Conservation (phyloP, 2,113 vertebrate genomes). For the Thamnaconus septentrionalis region DNA sequence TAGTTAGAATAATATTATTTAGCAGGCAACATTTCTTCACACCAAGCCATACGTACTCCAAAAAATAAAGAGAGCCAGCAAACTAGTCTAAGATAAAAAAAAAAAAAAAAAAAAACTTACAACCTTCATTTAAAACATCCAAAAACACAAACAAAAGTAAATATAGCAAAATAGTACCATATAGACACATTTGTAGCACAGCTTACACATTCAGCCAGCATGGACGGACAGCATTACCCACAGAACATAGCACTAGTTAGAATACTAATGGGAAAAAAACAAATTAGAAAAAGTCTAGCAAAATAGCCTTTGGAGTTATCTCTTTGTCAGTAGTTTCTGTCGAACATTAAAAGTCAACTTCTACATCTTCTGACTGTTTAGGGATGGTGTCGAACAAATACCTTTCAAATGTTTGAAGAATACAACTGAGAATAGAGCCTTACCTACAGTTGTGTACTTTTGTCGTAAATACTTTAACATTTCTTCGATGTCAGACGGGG, state of each 20-base stretch:
- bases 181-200: conserved; percentile 49
- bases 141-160: conserved; percentile 38
- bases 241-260: conserved; percentile 45
- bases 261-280: conserved; percentile 43
- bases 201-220: conserved; percentile 57
- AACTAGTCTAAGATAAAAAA: conserved; percentile 35
- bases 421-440: conserved; percentile 49
- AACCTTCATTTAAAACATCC: conserved; percentile 66
- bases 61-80: conserved; percentile 20
- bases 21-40: conserved; percentile 28
- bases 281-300: conserved; percentile 39
- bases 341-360: conserved; percentile 23
- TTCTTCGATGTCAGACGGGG: conserved; percentile 78
- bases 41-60: conserved; percentile 15
- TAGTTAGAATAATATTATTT: conserved; percentile 27
- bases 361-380: conserved; percentile 5
- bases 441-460: conserved; percentile 65
- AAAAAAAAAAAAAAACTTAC: conserved; percentile 38
- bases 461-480: conserved; percentile 90
- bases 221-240: conserved; percentile 59
- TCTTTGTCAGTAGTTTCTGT: conserved; percentile 59
- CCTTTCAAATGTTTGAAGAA: conserved; percentile 29
- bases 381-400: conserved; percentile 13
- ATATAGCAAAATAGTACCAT: conserved; percentile 60
- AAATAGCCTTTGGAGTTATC: conserved; percentile 52